Base-by-base conservation (phyloP, 2,888 invertebrate genomes). In the Girardia tigrina region DNA sequence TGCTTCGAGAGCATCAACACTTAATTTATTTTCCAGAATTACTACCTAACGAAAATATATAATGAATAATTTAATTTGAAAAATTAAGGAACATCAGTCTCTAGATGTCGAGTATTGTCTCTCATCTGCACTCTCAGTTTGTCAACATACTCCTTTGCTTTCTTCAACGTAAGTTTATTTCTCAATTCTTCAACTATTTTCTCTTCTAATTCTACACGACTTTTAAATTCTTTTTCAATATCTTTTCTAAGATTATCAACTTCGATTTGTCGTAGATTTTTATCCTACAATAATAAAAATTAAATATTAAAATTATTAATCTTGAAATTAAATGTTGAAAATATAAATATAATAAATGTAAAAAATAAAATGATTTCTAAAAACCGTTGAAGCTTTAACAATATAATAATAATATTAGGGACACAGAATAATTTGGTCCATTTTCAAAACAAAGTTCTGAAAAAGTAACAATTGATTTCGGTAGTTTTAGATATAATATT, bases 151-250 rank as follows among this genome's bases (percentile, higher is more conserved):
- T 84, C 81, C 0, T 83, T 79, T 69, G 84, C 84, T 76, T 84
- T 84, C 78, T 83, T 83, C 78, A 83, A 79, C 6, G 84, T 84
- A 28, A 84, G 80, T 78, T 83, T 83, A 70, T 79, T 79, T 29
- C 82, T 79, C 79, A 83, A 80, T 71, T 81, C 81, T 78, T 84
- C 82, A 81, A 83, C 80, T 75, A 84, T 84, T 71, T 82, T 81
- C 78, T 83, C 84, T 77, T 84, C 84, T 26, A 84, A 79, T 76
- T 80, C 79, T 2, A 82, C 80, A 77, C 82, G 83, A 79, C 82
- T 82, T 73, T 79, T 78, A 77, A 80, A 81, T 78, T 83, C 82
- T 70, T 80, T 79, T 78, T 84, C 84, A 28, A 84, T 82, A 78
- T 83, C 81, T 78, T 83, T 84, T 56, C 83, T 78, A 73, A 84